Evolutionary conservation across 2,888 invertebrate species (phyloP), one percentile per base, ranked within the genome.

Genomic region (Argyresthia albistria): DNA sequence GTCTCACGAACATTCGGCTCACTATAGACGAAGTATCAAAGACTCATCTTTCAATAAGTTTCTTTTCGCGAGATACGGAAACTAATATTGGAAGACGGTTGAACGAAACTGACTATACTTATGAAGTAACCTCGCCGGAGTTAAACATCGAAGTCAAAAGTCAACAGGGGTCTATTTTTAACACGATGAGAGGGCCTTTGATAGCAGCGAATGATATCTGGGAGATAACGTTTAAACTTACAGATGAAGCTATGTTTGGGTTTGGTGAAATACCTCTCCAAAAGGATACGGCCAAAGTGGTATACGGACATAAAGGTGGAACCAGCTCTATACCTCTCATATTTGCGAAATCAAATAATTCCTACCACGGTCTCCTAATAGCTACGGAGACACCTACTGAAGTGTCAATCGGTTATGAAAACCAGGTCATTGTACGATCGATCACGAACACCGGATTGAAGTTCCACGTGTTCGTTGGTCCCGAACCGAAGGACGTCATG

Each of bases 161-260:
- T 0, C 57, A 64, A 0, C 64, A 70, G 48, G 77, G 86, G 10
- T 50, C 63, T 6, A 69, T 91, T 53, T 79, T 91, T 15, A 87
- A 84, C 36, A 91, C 90, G 0, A 67, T 83, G 0, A 72, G 80
- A 56, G 91, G 91, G 0, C 91, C 92, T 0, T 58, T 91, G 0
- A 89, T 92, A 55, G 88, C 90, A 1, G 89, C 91, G 0, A 70
- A 89, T 16, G 75, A 86, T 46, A 91, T 90, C 60, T 91, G 91
- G 90, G 91, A 91, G 67, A 81, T 90, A 61, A 76, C 88, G 0
- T 77, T 92, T 14, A 82, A 79, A 57, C 60, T 91, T 36, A 89
- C 89, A 0, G 75, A 88, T 15, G 81, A 84, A 53, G 69, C 77
- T 0, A 74, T 91, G 62, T 91, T 87, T 56, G 92, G 91, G 0